Conservation (phyloP, 2,797 vertebrate species). For the Urophycis tenuis region DNA sequence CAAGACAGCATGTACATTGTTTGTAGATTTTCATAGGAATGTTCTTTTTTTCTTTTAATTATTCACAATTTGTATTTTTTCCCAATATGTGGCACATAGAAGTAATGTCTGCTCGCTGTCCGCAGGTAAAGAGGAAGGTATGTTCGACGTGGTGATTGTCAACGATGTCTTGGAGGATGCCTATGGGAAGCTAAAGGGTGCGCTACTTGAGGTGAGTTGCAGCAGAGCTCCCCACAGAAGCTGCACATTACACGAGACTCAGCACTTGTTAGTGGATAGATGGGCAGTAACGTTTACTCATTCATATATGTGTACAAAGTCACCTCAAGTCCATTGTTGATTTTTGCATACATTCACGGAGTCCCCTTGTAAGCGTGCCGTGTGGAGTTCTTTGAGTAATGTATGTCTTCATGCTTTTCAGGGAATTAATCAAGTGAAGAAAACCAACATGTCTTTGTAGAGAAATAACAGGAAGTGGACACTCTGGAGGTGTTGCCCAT, state of each 20-base stretch:
- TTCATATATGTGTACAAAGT: neutral
- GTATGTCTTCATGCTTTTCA: slow-evolving; percentile 24
- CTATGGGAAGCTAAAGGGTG: slow-evolving; percentile 71
- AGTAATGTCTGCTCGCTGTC: neutral
- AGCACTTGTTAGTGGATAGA: neutral
- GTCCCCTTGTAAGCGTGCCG: neutral
- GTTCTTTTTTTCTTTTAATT: neutral
- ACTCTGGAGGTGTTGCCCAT: slow-evolving; percentile 17
- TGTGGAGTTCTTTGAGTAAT: neutral
- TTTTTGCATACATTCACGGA: neutral
- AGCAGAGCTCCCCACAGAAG: too few relatives aligned
- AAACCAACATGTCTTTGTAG: slow-evolving; percentile 47
- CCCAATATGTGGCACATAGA: neutral
- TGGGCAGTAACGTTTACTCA: neutral
- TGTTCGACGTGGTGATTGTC: slow-evolving; percentile 83
- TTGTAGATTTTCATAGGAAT: neutral
- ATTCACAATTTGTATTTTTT: neutral
- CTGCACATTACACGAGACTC: too few relatives aligned
- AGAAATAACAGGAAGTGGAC: neutral
- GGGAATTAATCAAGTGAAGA: slow-evolving; percentile 66
- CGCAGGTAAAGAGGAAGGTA: slow-evolving; percentile 81
- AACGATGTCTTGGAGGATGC: slow-evolving; percentile 85
- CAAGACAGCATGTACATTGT: too few relatives aligned
- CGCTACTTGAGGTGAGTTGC: slow-evolving; percentile 77
- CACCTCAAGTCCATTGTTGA: neutral